A percentile compares a stretch with the other conserved stretches of the same genome.
Conservation (phyloP, 2,888 invertebrate species). For the Litoditis marina region DNA sequence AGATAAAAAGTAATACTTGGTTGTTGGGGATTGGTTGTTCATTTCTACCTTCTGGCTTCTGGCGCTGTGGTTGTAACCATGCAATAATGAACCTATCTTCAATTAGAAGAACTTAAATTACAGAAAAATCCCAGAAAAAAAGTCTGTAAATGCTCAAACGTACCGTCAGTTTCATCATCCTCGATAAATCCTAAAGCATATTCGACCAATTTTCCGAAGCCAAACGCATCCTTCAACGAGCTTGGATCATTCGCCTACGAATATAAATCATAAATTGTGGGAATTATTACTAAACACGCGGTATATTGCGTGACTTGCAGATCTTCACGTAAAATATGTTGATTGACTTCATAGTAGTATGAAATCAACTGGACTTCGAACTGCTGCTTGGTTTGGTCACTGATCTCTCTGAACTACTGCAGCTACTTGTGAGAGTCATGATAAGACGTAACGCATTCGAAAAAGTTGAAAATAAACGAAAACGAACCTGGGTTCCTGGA, state of each 20-base stretch:
- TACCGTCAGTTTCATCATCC: conserved; percentile 6
- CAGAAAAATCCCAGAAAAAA: background rate
- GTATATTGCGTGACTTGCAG: background rate
- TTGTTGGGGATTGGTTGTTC: too few species aligned
- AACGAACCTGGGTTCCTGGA: background rate
- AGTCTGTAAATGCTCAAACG: too few species aligned
- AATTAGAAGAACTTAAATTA: background rate
- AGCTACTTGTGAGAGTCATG: too few species aligned
- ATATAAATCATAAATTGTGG: background rate
- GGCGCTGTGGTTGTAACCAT: too few species aligned
- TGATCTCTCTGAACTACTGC: too few species aligned
- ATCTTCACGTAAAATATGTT: too few species aligned
- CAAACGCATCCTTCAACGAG: conserved; percentile 7
- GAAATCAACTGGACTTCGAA: too few species aligned
- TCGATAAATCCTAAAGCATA: background rate
- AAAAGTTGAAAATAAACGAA: background rate
- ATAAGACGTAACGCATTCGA: background rate
- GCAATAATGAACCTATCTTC: too few species aligned
- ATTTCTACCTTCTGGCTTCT: too few species aligned
- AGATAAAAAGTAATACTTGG: too few species aligned
- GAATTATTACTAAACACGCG: background rate
- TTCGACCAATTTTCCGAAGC: conserved; percentile 8
- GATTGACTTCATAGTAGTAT: too few species aligned
- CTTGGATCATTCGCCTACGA: conserved; percentile 1
- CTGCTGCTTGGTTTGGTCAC: too few species aligned